Conservation (phyloP, 2,113 vertebrate species). For the Rhinogobius similis region DNA sequence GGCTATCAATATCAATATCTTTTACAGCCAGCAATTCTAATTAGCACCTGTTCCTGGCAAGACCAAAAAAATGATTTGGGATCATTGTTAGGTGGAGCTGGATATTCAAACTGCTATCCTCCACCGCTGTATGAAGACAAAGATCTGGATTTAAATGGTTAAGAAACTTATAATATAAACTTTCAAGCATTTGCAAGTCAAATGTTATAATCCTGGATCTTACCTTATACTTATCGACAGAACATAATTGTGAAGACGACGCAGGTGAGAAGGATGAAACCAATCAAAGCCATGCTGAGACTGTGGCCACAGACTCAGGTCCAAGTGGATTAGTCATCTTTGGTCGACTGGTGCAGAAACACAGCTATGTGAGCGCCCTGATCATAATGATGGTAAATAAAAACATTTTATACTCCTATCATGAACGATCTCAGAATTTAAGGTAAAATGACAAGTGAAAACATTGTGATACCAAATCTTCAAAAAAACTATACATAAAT, state of each 20-base stretch:
- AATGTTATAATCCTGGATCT: neutral
- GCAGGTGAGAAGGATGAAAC: conserved; percentile 40
- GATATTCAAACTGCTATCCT: conserved; percentile 59
- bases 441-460: neutral
- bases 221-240: conserved; percentile 15
- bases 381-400: conserved; percentile 83
- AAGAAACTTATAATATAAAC: neutral
- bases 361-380: conserved; percentile 81
- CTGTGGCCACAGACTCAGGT: conserved; percentile 27
- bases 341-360: conserved; percentile 77
- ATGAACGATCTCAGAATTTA: neutral
- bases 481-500: too few species aligned
- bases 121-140: conserved; percentile 54
- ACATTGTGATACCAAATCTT: neutral
- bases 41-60: conserved; percentile 58
- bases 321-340: conserved; percentile 68
- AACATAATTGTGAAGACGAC: conserved; percentile 26
- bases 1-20: neutral
- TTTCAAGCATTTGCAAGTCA: neutral
- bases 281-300: conserved; percentile 35
- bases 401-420: neutral
- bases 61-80: conserved; percentile 46
- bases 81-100: conserved; percentile 52
- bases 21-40: conserved; percentile 62
- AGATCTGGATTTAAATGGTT: conserved; percentile 57